Conservation (phyloP, 2,888 invertebrate genomes). For the Tetragnatha montana region DNA sequence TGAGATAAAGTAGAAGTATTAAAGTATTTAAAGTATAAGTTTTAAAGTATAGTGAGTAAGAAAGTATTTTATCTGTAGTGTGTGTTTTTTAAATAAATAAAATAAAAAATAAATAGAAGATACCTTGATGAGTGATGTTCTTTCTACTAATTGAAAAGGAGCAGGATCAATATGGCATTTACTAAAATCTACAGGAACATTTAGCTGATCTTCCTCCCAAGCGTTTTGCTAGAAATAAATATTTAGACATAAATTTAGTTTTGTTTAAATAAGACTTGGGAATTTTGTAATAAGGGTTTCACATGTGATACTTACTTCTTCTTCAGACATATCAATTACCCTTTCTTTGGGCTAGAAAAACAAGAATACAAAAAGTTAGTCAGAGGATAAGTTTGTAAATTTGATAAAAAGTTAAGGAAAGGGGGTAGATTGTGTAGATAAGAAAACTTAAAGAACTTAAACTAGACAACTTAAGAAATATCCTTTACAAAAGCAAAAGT, state of each 20-base stretch:
- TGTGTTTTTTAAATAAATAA: too few species aligned
- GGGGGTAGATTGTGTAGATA: too few species aligned
- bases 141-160: constrained; percentile 88
- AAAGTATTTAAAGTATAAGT: too few species aligned
- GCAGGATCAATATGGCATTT: constrained; percentile 91
- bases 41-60: too few species aligned
- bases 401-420: too few species aligned
- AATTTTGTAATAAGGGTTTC: neutral
- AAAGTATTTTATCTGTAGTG: too few species aligned
- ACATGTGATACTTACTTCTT: constrained; percentile 79
- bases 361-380: constrained; percentile 33
- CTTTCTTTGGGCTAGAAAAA: constrained; percentile 78
- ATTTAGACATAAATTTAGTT: neutral
- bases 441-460: too few species aligned
- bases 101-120: too few species aligned
- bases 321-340: constrained; percentile 94
- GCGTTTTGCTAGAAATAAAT: constrained; percentile 81
- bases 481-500: too few species aligned
- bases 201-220: constrained; percentile 96
- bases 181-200: constrained; percentile 76
- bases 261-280: neutral
- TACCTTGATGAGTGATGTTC: constrained; percentile 72
- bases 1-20: too few species aligned
- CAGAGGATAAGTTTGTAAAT: neutral
- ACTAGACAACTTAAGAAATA: too few species aligned